A percentile compares a stretch with the other conserved stretches of the same genome.
Conservation (phyloP, 1,140 invertebrate genomes). For the Drosophila lacteicornis region DNA sequence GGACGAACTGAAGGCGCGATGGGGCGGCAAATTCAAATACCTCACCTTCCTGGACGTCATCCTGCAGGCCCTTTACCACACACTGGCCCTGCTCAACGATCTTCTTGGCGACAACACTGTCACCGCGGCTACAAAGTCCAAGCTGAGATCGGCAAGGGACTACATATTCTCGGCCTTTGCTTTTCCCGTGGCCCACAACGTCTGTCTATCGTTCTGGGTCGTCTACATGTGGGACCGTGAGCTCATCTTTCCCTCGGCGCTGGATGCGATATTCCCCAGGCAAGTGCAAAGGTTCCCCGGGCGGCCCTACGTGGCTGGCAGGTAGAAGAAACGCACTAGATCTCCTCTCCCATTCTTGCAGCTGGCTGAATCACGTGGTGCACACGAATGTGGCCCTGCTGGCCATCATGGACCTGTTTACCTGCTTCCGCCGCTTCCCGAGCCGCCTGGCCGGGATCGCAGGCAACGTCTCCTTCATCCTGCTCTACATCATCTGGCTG, state of each 20-base stretch:
- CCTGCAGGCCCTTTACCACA: slow-evolving; percentile 71
- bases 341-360: slow-evolving; percentile 18
- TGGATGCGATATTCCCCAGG: slow-evolving; percentile 75
- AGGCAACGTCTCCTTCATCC: slow-evolving; percentile 64
- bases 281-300: slow-evolving; percentile 11
- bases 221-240: slow-evolving; percentile 76
- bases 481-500: slow-evolving; percentile 76
- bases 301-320: slow-evolving; percentile 8
- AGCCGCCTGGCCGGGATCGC: slow-evolving; percentile 60
- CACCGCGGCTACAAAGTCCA: slow-evolving; percentile 36
- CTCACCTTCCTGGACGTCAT: slow-evolving; percentile 75
- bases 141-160: slow-evolving; percentile 51
- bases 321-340: not conserved
- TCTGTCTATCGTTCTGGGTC: slow-evolving; percentile 72
- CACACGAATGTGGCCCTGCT: slow-evolving; percentile 76
- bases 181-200: slow-evolving; percentile 76
- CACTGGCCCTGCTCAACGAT: slow-evolving; percentile 69
- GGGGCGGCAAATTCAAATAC: slow-evolving; percentile 81
- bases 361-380: slow-evolving; percentile 80
- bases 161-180: slow-evolving; percentile 74
- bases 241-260: slow-evolving; percentile 70
- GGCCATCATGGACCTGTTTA: slow-evolving; percentile 75
- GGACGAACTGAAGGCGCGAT: slow-evolving; percentile 63
- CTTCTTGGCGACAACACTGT: slow-evolving; percentile 60
- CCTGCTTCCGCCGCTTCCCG: slow-evolving; percentile 72